Base-by-base conservation (phyloP, 2,888 invertebrate genomes). In the Mythimna albipuncta region DNA sequence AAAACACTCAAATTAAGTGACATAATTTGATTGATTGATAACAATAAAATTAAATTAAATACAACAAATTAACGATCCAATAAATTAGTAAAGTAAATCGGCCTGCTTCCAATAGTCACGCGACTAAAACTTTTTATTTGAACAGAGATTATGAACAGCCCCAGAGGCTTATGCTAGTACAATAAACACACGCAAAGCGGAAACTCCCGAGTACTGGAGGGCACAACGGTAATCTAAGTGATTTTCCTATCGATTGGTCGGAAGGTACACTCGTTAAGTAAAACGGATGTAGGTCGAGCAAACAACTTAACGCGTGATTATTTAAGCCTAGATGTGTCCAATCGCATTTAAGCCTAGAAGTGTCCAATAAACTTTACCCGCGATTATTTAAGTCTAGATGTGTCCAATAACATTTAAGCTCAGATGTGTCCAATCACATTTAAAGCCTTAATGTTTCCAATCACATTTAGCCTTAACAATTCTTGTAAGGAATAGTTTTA, bases 171-270 rank as follows among this genome's bases (percentile, higher is more conserved):
- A 88, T 86, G 52, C 85, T 85, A 86, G 86, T 89, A 89, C 88
- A 86, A 90, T 90, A 78, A 77, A 52, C 54, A 68, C 64, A 76
- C 70, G 67, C 77, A 87, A 88, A 88, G 89, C 88, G 88, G 88
- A 90, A 79, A 80, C 63, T 77, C 61, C 52, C 71, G 72, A 73
- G 64, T 79, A 84, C 82, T 66, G 57, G 66, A 78, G 70, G 75
- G 74, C 66, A 71, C 74, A 75, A 55, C 67, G 75, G 75, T 75
- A 72, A 70, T 65, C 79, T 69, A 90, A 93, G 89, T 91, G 90
- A 93, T 91, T 91, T 92, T 90, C 89, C 85, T 85, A 91, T 93
- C 90, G 91, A 92, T 92, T 91, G 87, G 89, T 87, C 88, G 44
- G 38, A 75, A 63, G 87, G 83, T 79, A 82, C 84, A 88, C 89